Percentiles rank a stretch among this genome's conserved stretches.
Evolutionary conservation across 1,140 invertebrate genomes (phyloP).

Genomic region (Tetraneura akinire): DNA sequence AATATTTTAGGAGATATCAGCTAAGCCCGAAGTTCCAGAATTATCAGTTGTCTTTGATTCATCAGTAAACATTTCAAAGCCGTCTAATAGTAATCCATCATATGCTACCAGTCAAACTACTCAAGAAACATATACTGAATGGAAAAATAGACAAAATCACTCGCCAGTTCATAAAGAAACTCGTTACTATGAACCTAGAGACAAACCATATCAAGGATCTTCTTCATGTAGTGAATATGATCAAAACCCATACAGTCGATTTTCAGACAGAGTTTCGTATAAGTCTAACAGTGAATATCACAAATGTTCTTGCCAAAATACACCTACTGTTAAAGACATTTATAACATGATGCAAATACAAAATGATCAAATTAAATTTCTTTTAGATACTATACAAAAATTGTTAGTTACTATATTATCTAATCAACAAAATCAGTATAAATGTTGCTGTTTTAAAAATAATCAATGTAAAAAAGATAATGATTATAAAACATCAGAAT

Average conservation of each 20-base stretch:
- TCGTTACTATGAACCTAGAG: slow-evolving; percentile 12
- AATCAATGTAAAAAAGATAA: not conserved
- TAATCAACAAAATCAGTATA: slow-evolving; percentile 34
- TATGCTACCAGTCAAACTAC: not conserved
- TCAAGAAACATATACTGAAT: slow-evolving; percentile 43
- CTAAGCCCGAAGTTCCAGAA: slow-evolving; percentile 52
- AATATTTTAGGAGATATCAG: slow-evolving; percentile 44
- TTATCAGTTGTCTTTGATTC: slow-evolving; percentile 52
- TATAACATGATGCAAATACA: slow-evolving; percentile 43
- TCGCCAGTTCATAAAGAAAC: slow-evolving; percentile 10
- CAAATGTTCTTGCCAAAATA: slow-evolving; percentile 28
- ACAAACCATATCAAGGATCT: slow-evolving; percentile 20
- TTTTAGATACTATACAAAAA: slow-evolving; percentile 46
- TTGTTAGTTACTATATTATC: slow-evolving; percentile 36
- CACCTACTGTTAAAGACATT: slow-evolving; percentile 46
- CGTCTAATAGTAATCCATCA: not conserved
- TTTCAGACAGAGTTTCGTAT: not conserved
- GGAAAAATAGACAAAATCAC: slow-evolving; percentile 28
- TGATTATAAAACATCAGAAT: not conserved
- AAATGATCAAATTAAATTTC: slow-evolving; percentile 50
- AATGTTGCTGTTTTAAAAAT: slow-evolving; percentile 24
- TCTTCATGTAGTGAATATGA: slow-evolving; percentile 20
- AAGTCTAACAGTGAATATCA: slow-evolving; percentile 4
- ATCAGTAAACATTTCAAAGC: not conserved
- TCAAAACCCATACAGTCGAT: slow-evolving; percentile 13